These are phyloP conservation scores for Ataeniobius toweri DNA, from an alignment of 2,797 vertebrate genomes.

Conservation along the genomic window DNA sequence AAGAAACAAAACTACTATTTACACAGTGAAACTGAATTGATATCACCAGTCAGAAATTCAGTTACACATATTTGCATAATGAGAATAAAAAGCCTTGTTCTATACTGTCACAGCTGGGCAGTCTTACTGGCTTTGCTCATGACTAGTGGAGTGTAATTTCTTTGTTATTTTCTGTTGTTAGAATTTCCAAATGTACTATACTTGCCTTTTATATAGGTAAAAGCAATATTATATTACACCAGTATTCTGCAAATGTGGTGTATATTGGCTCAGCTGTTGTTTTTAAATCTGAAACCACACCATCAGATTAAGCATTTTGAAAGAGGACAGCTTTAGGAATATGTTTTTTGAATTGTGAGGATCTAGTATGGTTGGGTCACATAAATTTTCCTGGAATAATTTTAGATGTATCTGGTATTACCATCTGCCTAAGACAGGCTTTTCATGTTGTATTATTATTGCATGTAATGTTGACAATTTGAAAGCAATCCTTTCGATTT, in stretches of 20 bases:
- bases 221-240: not conserved
- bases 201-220: not conserved
- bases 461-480: not conserved
- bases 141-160: no score
- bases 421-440: not conserved
- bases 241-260: not conserved
- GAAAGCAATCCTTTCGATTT: not conserved
- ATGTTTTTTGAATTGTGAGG: not conserved
- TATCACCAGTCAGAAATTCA: conserved; percentile 37
- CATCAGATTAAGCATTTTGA: not conserved
- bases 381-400: not conserved
- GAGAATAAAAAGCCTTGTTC: conserved; percentile 1
- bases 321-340: not conserved
- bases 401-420: not conserved
- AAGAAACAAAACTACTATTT: conserved; percentile 7
- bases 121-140: not conserved
- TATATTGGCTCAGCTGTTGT: not conserved
- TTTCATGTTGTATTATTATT: not conserved
- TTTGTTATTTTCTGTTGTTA: not conserved
- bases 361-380: no score
- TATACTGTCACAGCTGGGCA: not conserved
- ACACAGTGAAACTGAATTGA: conserved; percentile 43
- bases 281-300: not conserved
- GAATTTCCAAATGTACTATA: not conserved
- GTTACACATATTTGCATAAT: conserved; percentile 40